phyloP scores from a whole-genome alignment of 2,797 vertebrate species.

The Onychomys leucogaster region DNA sequence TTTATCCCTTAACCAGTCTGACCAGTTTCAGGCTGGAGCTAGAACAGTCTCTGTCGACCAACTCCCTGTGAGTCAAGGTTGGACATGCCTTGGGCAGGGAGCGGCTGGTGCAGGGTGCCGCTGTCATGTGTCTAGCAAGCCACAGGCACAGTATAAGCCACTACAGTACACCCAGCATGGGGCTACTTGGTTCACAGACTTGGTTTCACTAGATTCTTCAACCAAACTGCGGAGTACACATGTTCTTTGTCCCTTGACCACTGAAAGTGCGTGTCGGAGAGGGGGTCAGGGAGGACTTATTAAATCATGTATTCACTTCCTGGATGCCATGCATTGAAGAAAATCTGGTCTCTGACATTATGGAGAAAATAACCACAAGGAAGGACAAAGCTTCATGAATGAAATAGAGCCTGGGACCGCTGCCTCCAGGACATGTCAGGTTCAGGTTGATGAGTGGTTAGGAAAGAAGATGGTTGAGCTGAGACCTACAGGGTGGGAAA shows the following conservation, averaged over 20 bases:
- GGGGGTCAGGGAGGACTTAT: neutral
- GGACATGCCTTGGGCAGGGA: conserved; percentile 38
- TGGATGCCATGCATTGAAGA: neutral
- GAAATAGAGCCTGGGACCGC: neutral
- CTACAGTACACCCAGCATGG: accelerated
- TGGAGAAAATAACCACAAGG: neutral
- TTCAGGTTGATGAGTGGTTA: neutral
- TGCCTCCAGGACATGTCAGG: neutral
- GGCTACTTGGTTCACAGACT: neutral
- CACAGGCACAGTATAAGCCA: neutral
- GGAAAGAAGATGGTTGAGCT: neutral
- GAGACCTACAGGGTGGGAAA: neutral
- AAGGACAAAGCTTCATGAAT: neutral
- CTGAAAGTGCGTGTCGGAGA: neutral
- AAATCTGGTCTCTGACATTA: neutral
- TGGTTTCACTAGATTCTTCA: neutral
- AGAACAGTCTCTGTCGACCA: neutral
- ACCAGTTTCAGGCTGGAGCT: conserved; percentile 81
- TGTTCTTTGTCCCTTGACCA: neutral
- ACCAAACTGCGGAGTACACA: neutral
- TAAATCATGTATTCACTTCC: neutral
- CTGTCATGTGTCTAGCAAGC: neutral
- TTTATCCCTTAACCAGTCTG: conserved; percentile 77
- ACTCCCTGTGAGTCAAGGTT: conserved; percentile 66
- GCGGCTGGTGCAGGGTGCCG: neutral